Base-by-base conservation (phyloP, 30 jellyfish, hydroid and myxozoan genomes). In the Pelagia noctiluca region DNA sequence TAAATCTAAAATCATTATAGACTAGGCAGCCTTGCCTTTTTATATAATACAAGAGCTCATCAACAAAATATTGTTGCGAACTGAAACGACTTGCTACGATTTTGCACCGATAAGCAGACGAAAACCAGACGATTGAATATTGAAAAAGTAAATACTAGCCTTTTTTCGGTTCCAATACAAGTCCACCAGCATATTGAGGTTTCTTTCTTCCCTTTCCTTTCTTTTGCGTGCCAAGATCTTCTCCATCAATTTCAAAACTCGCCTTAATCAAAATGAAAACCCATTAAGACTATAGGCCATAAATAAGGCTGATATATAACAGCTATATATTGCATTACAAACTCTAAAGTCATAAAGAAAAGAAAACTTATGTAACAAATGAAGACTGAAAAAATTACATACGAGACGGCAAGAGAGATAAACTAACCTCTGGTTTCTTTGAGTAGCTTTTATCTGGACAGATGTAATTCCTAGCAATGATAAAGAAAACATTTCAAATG, bases 181-280 rank as follows among this genome's bases (percentile, higher is more conserved):
- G 72, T 16, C 99, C 99, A 32, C 99, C 99, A 50, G 96, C 93
- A 66, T 95, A 95, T 38, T 96, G 88, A 7, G 99, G 97, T 62
- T 95, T 95, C 75, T 82, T 95, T 47, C 97, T 70, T 3, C 89
- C 83, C 33, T 86, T 92, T 46, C 86, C 83, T 38, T 83, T 82
- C 82, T 75, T 67, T 29, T 73, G 35, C 22, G 32, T 82, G 8
- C 68, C 93, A 19, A 19, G 71, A 8, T 21, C 49, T 26, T 88
- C 84, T 34, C 71, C 90, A 2, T 82, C 83, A 16, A 70, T 77
- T 19, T 67, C 87, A 22, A 42, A 52, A 19, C 75, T 88, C 12
- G 49, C 81, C 93, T 83, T 23, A 23, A 53, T 18, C 1, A 78
- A 28, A 19, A 46, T 5, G 29, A 35, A 30, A 5, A 3, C 25